A percentile compares a stretch with the other conserved stretches of the same genome.
These are phyloP conservation scores for Anthrax anthrax DNA, from an alignment of 2,888 invertebrate species.

Conservation along the genomic window DNA sequence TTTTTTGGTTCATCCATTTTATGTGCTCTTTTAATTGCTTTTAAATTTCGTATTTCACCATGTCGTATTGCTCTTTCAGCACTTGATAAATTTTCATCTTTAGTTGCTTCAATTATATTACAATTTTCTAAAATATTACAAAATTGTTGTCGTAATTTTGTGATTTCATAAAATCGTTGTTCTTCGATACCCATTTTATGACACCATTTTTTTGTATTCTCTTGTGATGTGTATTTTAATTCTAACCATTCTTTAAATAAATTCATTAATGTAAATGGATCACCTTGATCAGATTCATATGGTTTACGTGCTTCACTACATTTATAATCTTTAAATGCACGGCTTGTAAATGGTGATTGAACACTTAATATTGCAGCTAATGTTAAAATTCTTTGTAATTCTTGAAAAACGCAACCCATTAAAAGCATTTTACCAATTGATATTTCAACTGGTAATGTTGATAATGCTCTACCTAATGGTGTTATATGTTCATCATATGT, in stretches of 20 bases:
- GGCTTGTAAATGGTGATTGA: constrained; percentile 82
- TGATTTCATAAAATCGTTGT: constrained; percentile 92
- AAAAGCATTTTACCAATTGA: constrained; percentile 91
- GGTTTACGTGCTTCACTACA: constrained; percentile 60
- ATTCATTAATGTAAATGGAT: constrained; percentile 79
- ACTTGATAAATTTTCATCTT: constrained; percentile 44
- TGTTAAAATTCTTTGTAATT: constrained; percentile 76
- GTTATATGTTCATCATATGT: constrained; percentile 69
- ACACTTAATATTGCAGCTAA: constrained; percentile 86
- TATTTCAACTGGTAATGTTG: constrained; percentile 87
- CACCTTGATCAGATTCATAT: constrained; percentile 89
- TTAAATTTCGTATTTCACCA: constrained; percentile 78
- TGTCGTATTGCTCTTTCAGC: constrained; percentile 68
- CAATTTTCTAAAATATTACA: constrained; percentile 64
- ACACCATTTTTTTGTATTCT: constrained; percentile 66
- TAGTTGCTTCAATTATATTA: constrained; percentile 39
- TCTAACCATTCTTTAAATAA: constrained; percentile 80
- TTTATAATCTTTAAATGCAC: constrained; percentile 71
- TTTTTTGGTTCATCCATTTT: constrained; percentile 54
- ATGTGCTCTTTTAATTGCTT: constrained; percentile 62
- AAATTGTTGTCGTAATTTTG: constrained; percentile 82
- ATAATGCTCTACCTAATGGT: constrained; percentile 68
- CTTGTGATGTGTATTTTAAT: constrained; percentile 43
- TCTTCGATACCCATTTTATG: constrained; percentile 83
- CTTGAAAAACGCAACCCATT: constrained; percentile 76